phyloP scores from a whole-genome alignment of 2,113 vertebrate species.

The Cairina moschata region DNA sequence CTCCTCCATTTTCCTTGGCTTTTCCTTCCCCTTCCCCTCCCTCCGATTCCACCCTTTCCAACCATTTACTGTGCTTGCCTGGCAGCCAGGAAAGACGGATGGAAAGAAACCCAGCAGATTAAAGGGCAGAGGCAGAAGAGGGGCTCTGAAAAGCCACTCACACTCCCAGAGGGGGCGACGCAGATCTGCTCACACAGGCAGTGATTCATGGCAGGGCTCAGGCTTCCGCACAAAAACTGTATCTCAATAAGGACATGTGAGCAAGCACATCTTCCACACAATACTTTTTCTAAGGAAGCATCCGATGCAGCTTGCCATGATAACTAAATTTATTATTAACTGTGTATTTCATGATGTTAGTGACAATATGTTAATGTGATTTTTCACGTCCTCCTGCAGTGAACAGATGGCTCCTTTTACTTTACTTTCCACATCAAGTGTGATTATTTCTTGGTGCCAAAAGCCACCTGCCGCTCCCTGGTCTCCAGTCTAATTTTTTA shows the following conservation, averaged over 20 bases:
- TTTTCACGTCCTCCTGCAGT: slow-evolving; percentile 92
- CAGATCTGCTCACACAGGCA: not conserved
- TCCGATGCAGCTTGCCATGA: slow-evolving; percentile 86
- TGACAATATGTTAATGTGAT: slow-evolving; percentile 99
- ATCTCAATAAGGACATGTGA: not conserved
- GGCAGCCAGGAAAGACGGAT: not conserved
- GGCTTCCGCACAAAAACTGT: slow-evolving; percentile 19
- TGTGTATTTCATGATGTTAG: slow-evolving; percentile 99
- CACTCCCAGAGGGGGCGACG: not conserved
- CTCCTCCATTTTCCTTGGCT: not conserved
- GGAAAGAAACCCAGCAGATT: not conserved
- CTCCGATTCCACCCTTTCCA: not conserved
- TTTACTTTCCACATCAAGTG: slow-evolving; percentile 99
- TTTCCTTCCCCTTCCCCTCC: not conserved
- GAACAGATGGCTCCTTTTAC: slow-evolving; percentile 99
- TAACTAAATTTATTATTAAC: slow-evolving; percentile 97
- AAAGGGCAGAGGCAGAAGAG: not conserved
- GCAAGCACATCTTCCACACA: slow-evolving; percentile 65
- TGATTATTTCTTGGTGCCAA: slow-evolving; percentile 99
- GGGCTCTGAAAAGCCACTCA: not conserved
- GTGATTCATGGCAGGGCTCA: not conserved
- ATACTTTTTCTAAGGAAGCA: slow-evolving; percentile 84
- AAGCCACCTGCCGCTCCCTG: slow-evolving; percentile 98
- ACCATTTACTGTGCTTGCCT: not conserved
- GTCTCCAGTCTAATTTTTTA: slow-evolving; percentile 99